Evolutionary conservation across 2,797 vertebrate genomes (phyloP).

Genomic region (Serranus cabrilla): DNA sequence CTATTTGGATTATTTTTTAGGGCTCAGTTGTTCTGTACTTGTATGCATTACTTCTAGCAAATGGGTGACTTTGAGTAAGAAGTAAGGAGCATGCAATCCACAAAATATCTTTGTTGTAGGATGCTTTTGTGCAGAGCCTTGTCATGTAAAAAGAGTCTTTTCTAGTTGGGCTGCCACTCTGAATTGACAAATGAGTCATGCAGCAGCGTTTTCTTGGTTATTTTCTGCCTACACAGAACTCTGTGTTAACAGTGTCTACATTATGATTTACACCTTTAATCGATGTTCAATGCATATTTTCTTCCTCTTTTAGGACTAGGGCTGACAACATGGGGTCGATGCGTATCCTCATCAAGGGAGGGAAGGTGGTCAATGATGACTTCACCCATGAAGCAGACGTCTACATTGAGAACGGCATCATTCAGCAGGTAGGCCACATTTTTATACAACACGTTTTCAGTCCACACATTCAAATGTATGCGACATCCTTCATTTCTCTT

Average conservation of each 20-base stretch:
- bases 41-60: neutral
- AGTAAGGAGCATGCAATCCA: neutral
- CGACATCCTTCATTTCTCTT: neutral
- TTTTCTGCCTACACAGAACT: neutral
- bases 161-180: conserved; percentile 9
- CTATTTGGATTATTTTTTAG: neutral
- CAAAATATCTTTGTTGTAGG: neutral
- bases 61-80: neutral
- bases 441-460: conserved; percentile 56
- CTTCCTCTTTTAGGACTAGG: conserved; percentile 84
- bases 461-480: neutral
- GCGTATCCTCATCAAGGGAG: conserved; percentile 97
- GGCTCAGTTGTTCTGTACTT: neutral
- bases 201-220: neutral
- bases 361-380: conserved; percentile 98
- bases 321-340: conserved; percentile 92
- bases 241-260: neutral
- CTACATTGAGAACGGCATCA: conserved; percentile 97
- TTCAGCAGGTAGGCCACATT: conserved; percentile 91
- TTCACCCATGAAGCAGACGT: conserved; percentile 97
- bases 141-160: neutral
- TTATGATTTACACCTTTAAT: neutral
- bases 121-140: neutral
- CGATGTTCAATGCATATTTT: neutral
- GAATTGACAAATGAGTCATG: conserved; percentile 10